Evolutionary conservation across 2,113 vertebrate species (phyloP).

Genomic region (Tretioscincus oriximinensis): DNA sequence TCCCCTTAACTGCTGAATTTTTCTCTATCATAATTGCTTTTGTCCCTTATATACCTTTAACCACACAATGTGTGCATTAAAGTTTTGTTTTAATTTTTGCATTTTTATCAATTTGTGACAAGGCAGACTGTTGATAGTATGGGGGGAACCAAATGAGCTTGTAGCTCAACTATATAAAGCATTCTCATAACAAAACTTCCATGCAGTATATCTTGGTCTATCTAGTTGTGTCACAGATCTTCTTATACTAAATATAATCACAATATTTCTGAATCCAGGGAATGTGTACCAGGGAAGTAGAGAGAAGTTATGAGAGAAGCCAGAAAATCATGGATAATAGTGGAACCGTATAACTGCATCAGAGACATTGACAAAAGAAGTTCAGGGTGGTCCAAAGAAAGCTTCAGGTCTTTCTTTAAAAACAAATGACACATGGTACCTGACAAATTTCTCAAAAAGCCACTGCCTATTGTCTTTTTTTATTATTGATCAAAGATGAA

Average conservation of each 20-base stretch:
- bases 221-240: too few relatives aligned
- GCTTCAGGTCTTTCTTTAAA: constrained; percentile 22
- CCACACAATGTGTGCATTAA: too few relatives aligned
- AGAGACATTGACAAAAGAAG: not conserved
- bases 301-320: not conserved
- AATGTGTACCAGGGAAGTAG: not conserved
- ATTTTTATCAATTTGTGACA: not conserved
- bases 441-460: not conserved
- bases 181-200: too few relatives aligned
- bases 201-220: too few relatives aligned
- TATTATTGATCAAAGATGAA: constrained; percentile 25
- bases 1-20: too few relatives aligned
- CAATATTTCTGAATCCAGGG: not conserved
- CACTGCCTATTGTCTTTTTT: not conserved
- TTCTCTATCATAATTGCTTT: too few relatives aligned
- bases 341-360: not conserved
- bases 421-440: rapidly evolving
- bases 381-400: constrained; percentile 26
- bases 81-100: too few relatives aligned
- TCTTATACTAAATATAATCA: not conserved
- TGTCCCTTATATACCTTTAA: too few relatives aligned
- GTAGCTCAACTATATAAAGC: too few relatives aligned
- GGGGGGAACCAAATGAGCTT: not conserved
- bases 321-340: not conserved
- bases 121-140: not conserved